These are phyloP conservation scores for Muschampia plurimacula DNA, from an alignment of 2,888 invertebrate genomes.

Conservation along the genomic window DNA sequence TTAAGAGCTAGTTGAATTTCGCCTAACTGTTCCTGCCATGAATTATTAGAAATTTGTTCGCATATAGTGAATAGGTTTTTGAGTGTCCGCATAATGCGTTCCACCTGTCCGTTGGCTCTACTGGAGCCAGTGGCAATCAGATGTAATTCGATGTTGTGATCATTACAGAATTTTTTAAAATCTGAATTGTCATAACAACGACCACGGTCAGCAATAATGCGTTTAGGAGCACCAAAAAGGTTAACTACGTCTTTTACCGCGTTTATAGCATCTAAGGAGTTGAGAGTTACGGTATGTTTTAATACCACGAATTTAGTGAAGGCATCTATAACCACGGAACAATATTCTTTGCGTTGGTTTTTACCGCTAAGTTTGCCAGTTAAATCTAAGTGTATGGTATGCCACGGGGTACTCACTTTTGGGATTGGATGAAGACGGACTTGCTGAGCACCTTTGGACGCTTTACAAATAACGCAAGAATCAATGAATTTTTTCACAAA, in stretches of 20 bases:
- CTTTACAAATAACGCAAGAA: constrained; percentile 45
- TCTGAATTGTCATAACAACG: background rate
- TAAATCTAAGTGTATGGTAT: constrained; percentile 53
- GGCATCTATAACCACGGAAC: constrained; percentile 50
- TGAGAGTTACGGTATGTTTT: background rate
- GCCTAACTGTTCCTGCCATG: constrained; percentile 42
- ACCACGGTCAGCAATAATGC: constrained; percentile 11
- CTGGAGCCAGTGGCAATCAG: constrained; percentile 1
- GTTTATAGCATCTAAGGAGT: background rate
- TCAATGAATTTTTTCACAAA: background rate
- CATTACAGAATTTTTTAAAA: constrained; percentile 13
- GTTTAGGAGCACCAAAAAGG: constrained; percentile 3
- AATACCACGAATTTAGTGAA: constrained; percentile 48
- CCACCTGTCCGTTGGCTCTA: constrained; percentile 46
- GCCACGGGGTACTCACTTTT: constrained; percentile 50
- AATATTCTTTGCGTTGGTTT: constrained; percentile 50
- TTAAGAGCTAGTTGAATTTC: constrained; percentile 46
- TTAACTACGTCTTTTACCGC: background rate
- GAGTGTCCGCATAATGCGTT: constrained; percentile 42
- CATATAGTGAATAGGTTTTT: constrained; percentile 42
- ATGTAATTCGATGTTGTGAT: background rate
- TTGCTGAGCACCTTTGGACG: constrained; percentile 53
- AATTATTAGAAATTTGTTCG: constrained; percentile 8
- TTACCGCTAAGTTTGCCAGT: constrained; percentile 50
- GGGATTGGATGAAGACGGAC: constrained; percentile 55